phyloP scores from a whole-genome alignment of 2,888 invertebrate species.

The Synergus japonicus region DNA sequence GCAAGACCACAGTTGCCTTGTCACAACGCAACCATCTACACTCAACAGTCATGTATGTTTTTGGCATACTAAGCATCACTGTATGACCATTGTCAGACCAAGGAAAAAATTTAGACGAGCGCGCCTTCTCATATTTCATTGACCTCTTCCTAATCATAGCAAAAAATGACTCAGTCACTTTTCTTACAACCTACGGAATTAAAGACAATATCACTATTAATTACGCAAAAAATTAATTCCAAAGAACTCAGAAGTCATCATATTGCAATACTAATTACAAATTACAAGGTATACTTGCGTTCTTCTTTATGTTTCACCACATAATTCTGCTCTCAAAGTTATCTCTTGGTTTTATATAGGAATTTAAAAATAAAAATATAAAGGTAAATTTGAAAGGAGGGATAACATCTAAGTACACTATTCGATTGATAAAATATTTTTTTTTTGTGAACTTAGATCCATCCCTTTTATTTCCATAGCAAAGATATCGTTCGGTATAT shows the following conservation, averaged over 20 bases:
- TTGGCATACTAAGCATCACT: neutral
- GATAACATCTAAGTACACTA: neutral
- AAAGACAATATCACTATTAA: neutral
- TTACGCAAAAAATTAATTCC: neutral
- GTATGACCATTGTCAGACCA: neutral
- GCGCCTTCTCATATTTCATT: neutral
- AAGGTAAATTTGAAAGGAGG: neutral
- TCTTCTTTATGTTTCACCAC: neutral
- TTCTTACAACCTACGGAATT: neutral
- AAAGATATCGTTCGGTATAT: neutral
- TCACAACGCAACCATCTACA: neutral
- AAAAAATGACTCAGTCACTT: neutral
- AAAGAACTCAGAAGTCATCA: neutral
- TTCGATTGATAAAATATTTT: neutral
- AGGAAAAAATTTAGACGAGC: neutral
- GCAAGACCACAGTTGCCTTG: neutral
- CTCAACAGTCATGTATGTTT: neutral
- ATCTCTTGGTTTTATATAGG: neutral
- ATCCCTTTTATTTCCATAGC: neutral
- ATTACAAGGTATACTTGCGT: neutral
- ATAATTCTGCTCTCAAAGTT: neutral
- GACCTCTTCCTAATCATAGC: neutral
- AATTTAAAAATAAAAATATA: neutral
- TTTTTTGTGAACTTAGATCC: neutral
- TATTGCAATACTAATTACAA: neutral